Evolutionary conservation across 2,888 invertebrate genomes (phyloP).

Genomic region (Leptinotarsa haldemani): DNA sequence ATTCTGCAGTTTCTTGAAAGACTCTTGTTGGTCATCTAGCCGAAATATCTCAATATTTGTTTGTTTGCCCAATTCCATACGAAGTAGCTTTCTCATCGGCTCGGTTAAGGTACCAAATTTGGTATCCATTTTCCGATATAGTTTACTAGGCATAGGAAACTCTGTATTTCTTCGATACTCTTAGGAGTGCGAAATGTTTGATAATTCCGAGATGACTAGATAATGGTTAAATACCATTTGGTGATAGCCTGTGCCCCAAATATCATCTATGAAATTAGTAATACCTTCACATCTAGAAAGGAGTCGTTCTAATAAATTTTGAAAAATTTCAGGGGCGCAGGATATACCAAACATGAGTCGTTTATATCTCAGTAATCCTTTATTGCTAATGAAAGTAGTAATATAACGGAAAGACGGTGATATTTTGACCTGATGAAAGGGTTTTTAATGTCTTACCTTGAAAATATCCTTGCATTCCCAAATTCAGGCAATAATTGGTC

Average conservation of each 20-base stretch:
- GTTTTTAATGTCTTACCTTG: constrained; percentile 50
- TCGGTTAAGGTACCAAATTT: constrained; percentile 45
- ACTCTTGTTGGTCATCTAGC: constrained; percentile 30
- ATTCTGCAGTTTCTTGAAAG: constrained; percentile 32
- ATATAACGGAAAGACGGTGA: constrained; percentile 31
- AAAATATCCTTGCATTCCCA: constrained; percentile 45
- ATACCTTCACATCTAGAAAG: constrained; percentile 21
- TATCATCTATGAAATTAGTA: constrained; percentile 51
- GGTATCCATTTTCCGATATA: constrained; percentile 55
- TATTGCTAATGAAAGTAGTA: constrained; percentile 39
- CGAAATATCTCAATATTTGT: neutral
- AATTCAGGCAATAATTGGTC: constrained; percentile 41
- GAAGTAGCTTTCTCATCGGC: constrained; percentile 8
- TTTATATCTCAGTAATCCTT: neutral
- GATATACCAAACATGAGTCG: neutral
- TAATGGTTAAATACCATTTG: constrained; percentile 13
- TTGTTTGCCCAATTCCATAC: constrained; percentile 11
- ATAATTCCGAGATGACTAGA: constrained; percentile 35
- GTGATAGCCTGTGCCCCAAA: constrained; percentile 34
- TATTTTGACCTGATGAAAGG: constrained; percentile 39
- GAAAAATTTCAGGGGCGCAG: constrained; percentile 21
- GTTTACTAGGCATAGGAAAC: constrained; percentile 57
- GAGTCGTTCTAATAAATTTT: constrained; percentile 2
- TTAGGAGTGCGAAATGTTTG: constrained; percentile 35
- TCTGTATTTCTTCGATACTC: constrained; percentile 50